These are phyloP conservation scores for Patagioenas fasciata DNA, from an alignment of 2,113 vertebrate species.

Conservation along the genomic window DNA sequence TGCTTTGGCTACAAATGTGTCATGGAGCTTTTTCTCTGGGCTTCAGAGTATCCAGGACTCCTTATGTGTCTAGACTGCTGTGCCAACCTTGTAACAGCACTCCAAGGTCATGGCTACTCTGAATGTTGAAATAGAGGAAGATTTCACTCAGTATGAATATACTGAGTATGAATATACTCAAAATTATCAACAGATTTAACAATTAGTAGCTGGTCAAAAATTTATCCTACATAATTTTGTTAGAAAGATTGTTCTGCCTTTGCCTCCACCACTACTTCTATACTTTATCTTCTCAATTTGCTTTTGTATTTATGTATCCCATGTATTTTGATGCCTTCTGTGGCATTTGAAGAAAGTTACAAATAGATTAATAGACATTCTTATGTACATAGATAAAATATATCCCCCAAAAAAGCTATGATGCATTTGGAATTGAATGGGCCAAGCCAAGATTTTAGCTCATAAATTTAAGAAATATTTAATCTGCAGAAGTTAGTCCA, in stretches of 20 bases:
- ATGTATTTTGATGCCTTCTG: not conserved
- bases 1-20: rapidly evolving
- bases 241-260: not conserved
- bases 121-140: not conserved
- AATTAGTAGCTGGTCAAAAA: not conserved
- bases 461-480: not conserved
- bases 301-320: not conserved
- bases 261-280: rapidly evolving
- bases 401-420: not conserved
- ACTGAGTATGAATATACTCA: not conserved
- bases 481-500: not conserved
- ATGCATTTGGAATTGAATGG: not conserved
- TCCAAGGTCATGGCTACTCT: not conserved
- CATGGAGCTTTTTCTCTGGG: not conserved
- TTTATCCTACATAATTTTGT: not conserved
- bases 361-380: not conserved
- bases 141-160: not conserved
- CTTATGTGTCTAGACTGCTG: not conserved
- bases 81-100: rapidly evolving
- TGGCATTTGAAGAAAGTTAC: not conserved
- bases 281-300: not conserved
- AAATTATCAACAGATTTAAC: not conserved
- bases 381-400: not conserved
- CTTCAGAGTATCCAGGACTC: not conserved
- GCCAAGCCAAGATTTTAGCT: not conserved